Base-by-base conservation (phyloP, 2,888 invertebrate genomes). In the Callinectes sapidus region DNA sequence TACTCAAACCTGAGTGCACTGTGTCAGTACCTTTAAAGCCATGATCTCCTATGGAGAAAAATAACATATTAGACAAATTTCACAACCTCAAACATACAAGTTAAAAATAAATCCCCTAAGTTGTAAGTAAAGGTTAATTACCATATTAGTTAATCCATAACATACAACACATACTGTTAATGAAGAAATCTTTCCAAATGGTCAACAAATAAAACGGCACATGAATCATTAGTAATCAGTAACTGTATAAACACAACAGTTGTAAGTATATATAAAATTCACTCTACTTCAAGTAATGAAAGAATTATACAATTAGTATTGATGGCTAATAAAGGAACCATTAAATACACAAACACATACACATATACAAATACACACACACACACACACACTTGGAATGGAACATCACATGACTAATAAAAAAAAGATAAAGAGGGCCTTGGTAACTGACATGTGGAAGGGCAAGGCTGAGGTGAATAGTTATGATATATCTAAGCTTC, bases 21-120 rank as follows among this genome's bases (percentile, higher is more conserved):
- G 32, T 54, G 81, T 87, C 66, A 89, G 48, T 92, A 92, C 92
- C 92, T 92, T 92, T 61, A 92, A 61, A n/a, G 92, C 92, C 92
- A 92, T 90, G 92, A 92, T 92, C 85, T 92, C 92, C 92, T 92
- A 92, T 28, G 89, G 88, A 90, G 48, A 91, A 48, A 92, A 81
- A 92, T 54, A 32, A 48, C 54, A 81, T 55, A 23, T 87, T 91
- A 87, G 87, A 85, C 77, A 71, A 87, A 42, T 42, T 89, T 89
- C 61, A 89, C 23, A 55, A 88, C 13, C 55, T 35, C 54, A 54
- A 28, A 28, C 35, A 55, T 88, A 35, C 39, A 89, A 32, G 90
- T 48, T 32, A 90, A 88, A 61, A 88, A 23, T 32, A 88, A 88
- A 23, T 54, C 32, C 23, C 2, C 28, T 28, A 2, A 18, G 28